Evolutionary conservation across 2,113 vertebrate genomes (phyloP), one percentile per base, ranked within the genome.

Genomic region (Poecilia latipinna): DNA sequence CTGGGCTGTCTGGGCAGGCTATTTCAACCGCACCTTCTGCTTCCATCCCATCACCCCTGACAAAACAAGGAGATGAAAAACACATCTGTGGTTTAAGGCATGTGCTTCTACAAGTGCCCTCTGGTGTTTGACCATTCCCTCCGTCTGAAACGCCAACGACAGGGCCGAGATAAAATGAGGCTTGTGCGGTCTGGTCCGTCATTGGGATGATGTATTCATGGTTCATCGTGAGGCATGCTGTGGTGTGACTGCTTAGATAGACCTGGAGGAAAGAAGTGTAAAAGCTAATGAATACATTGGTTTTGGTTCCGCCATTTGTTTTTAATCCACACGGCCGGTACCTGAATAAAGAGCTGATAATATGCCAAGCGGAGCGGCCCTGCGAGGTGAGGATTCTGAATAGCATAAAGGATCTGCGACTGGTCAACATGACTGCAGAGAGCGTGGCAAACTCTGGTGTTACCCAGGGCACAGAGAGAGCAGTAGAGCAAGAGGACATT

Each of bases 341-440:
- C 93, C 91, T 97, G 95, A 71, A 95, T 95, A 1, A 99, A 95
- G 42, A 99, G 94, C 48, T 97, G 95, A n/a, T 97, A 98, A 90
- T 96, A 98, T 35, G 95, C 96, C 0, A 95, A 84, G 17, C 97
- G 95, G 31, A 99, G 91, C 7, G 91, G 90, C 2, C 97, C 97
- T 0, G 96, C 95, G 87, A 99, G 96, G 80, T 94, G 91, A 77
- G 96, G 95, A 79, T 94, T 96, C 92, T 97, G 94, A 77, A 98
- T 96, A 54, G 96, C 96, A 39, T 96, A 95, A 51, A 99, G 93
- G 48, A 98, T 86, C 90, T 99, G 97, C 3, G 96, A 95, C 75
- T 97, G 96, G 71, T 99, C 97, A 77, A 99, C 94, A 0, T 99
- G 95, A 91, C 97, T 99, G 88, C 97, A 98, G 80, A 99, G 91